Conservation (phyloP, 2,797 vertebrate species). For the Anolis apletophallus region DNA sequence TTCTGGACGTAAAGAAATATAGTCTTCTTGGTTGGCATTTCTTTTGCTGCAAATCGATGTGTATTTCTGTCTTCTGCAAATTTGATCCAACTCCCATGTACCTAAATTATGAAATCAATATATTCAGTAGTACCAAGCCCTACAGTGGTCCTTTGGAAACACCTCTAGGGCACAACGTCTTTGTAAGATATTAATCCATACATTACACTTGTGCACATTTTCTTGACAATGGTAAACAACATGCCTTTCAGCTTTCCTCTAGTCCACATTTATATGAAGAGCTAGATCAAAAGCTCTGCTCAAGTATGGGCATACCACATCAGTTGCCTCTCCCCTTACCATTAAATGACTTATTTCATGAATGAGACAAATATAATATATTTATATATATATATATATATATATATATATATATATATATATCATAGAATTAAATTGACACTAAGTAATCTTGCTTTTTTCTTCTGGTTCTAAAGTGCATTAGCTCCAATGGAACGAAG, state of each 20-base stretch:
- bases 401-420: not conserved
- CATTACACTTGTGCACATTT: not conserved
- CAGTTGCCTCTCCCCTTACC: not conserved
- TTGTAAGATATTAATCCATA: not conserved
- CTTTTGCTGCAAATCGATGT: not conserved
- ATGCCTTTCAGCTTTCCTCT: not conserved
- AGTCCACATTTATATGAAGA: conserved; percentile 4
- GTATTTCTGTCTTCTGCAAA: not conserved
- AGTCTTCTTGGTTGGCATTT: not conserved
- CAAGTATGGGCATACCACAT: not conserved
- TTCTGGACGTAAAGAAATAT: not conserved
- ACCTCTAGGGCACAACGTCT: not conserved
- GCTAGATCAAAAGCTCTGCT: not conserved
- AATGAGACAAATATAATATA: no score
- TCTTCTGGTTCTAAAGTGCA: not conserved
- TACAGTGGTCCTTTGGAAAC: not conserved
- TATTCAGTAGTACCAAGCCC: not conserved
- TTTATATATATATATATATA: not conserved
- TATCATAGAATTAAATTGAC: not conserved
- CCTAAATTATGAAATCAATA: not conserved
- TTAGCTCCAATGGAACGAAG: conserved; percentile 20
- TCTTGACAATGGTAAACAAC: not conserved
- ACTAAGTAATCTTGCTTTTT: not conserved
- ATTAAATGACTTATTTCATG: not conserved
- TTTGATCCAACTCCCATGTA: not conserved